Percentiles rank a stretch among this genome's conserved stretches.
These are phyloP conservation scores for Euplexia lucipara DNA, from an alignment of 2,888 invertebrate species.

Conservation along the genomic window DNA sequence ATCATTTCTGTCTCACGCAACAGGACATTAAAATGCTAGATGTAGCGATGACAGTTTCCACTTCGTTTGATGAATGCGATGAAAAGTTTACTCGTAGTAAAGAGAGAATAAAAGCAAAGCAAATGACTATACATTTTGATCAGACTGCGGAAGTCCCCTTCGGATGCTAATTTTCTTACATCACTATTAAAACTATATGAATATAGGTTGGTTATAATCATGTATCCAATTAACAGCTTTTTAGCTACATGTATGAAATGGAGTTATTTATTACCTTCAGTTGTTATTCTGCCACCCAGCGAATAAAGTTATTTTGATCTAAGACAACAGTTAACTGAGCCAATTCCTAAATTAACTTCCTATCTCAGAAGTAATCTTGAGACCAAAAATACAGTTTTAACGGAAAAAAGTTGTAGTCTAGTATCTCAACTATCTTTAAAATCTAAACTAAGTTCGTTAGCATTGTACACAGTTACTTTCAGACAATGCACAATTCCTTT, in stretches of 20 bases:
- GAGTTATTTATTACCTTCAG: background rate
- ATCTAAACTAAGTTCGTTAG: conserved; percentile 13
- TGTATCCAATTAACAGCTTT: background rate
- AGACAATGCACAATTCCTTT: conserved; percentile 17
- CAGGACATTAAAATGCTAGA: conserved; percentile 38
- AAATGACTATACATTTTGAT: background rate
- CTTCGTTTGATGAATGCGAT: background rate
- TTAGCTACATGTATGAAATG: background rate
- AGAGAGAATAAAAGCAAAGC: background rate
- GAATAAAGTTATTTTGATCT: background rate
- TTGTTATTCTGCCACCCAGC: background rate
- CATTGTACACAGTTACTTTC: conserved; percentile 7
- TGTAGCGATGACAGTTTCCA: conserved; percentile 30
- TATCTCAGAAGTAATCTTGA: background rate
- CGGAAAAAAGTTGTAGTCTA: conserved; percentile 5
- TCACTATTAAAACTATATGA: background rate
- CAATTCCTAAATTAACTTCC: background rate
- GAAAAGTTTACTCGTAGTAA: background rate
- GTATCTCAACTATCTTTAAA: conserved; percentile 22
- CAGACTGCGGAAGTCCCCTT: background rate
- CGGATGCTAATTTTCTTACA: background rate
- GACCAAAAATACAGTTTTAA: conserved; percentile 8
- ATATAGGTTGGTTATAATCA: background rate
- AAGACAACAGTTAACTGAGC: background rate
- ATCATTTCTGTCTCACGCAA: conserved; percentile 44